Evolutionary conservation across 2,888 invertebrate genomes (phyloP), one percentile per base, ranked within the genome.

Genomic region (Cotesia congregata): DNA sequence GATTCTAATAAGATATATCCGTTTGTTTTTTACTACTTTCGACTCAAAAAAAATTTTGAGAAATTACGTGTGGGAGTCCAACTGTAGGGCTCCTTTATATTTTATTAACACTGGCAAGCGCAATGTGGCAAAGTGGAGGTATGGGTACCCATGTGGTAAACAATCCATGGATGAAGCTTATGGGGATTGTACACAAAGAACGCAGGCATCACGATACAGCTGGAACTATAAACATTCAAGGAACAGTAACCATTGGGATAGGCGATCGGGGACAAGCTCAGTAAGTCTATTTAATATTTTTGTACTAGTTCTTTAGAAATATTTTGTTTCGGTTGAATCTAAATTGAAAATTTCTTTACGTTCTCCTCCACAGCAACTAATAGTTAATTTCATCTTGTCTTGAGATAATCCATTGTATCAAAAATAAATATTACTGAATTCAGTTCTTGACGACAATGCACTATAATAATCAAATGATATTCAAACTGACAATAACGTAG

Each of bases 131-230:
- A 91, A 94, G 94, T 90, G 90, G 91, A 82, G 94, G 94, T 90
- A 94, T 94, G 91, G 93, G 94, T 88, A 93, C 93, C 91, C 94
- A 94, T 89, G 93, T 92, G 86, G 92, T 92, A 88, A 94, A 94
- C 92, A 94, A 94, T 90, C 94, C 94, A 86, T 95, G 95, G 95
- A 94, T 94, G 93, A 94, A 94, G 89, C 90, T 95, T 83, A 95
- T 95, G 94, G 94, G 94, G 87, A 94, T 94, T 87, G 94, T 94
- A 84, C 94, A 94, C 91, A 94, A 94, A 90, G 94, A 94, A 88
- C 90, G 94, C 80, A 91, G 93, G 77, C 93, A 93, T 87, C 93
- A 93, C 90, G 93, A 93, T 82, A 92, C 92, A 62, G 86, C 85
- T 78, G 88, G 85, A 81, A 89, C 90, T 81, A 90, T 90, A 83